Conservation (phyloP, 1,140 invertebrate species). For the Popillia japonica region DNA sequence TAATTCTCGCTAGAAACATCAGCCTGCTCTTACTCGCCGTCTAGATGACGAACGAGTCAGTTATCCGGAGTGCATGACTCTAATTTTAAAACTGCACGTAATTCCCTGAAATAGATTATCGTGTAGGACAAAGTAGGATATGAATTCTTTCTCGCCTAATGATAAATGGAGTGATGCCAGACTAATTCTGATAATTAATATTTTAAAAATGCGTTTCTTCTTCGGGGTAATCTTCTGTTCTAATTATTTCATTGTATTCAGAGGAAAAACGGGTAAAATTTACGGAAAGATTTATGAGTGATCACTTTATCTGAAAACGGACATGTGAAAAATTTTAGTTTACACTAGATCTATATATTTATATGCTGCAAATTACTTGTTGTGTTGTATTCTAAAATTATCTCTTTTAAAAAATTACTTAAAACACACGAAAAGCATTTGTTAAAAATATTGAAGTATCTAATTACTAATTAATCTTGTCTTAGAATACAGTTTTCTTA, state of each 20-base stretch:
- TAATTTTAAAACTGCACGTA: constrained; percentile 19
- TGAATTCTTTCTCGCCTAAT: constrained; percentile 11
- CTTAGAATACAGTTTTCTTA: no score
- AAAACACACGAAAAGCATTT: no score
- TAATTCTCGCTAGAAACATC: constrained; percentile 16
- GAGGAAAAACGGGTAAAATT: not conserved
- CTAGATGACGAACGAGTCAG: constrained; percentile 13
- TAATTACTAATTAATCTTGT: no score
- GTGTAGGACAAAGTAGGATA: constrained; percentile 13
- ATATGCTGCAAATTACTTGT: no score
- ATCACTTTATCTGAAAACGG: not conserved
- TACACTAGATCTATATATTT: no score
- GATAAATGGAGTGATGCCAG: not conserved
- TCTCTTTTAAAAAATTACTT: no score
- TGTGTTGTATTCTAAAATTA: no score
- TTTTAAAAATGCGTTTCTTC: not conserved
- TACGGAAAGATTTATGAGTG: not conserved
- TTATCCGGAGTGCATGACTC: constrained; percentile 13
- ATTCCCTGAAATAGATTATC: constrained; percentile 10
- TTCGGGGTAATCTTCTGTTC: not conserved
- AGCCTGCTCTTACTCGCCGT: not conserved
- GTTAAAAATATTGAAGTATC: no score
- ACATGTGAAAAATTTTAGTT: no score
- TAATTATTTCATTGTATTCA: not conserved
- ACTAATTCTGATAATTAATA: constrained; percentile 15